phyloP scores from a whole-genome alignment of 2,797 vertebrate genomes.

The Mallotus villosus region DNA sequence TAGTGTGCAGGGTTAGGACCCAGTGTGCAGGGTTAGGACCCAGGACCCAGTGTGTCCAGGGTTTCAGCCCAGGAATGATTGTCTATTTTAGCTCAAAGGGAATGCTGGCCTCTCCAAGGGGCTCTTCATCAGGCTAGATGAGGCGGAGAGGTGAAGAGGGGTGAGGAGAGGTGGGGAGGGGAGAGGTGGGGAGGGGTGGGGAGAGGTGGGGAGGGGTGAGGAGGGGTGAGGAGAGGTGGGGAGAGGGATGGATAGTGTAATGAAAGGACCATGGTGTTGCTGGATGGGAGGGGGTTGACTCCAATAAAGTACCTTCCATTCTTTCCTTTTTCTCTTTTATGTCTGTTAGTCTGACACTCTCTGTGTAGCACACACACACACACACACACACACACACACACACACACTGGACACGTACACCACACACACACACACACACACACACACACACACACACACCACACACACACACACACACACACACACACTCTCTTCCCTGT shows the following conservation, averaged over 20 bases:
- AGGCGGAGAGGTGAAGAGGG: not conserved
- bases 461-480: not conserved
- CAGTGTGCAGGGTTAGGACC: too few relatives aligned
- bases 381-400: not conserved
- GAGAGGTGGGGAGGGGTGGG: not conserved
- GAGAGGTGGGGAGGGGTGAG: too few relatives aligned
- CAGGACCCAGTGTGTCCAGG: too few relatives aligned
- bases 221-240: too few relatives aligned
- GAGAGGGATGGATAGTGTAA: slow-evolving; percentile 3
- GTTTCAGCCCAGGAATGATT: too few relatives aligned
- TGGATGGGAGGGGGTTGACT: not conserved
- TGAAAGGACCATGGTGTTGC: not conserved
- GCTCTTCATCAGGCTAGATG: too few relatives aligned
- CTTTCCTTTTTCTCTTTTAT: not conserved
- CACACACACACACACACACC: not conserved
- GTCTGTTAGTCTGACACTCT: not conserved
- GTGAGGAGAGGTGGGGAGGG: not conserved
- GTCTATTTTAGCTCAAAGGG: too few relatives aligned
- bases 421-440: not conserved
- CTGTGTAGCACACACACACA: not conserved
- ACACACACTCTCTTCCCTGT: too few relatives aligned
- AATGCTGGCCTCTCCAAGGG: too few relatives aligned
- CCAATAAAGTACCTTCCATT: not conserved
- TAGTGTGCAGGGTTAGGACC: too few relatives aligned
- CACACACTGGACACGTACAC: not conserved